Conservation (phyloP, 2,888 invertebrate species). For the Caenorhabditis panamensis region DNA sequence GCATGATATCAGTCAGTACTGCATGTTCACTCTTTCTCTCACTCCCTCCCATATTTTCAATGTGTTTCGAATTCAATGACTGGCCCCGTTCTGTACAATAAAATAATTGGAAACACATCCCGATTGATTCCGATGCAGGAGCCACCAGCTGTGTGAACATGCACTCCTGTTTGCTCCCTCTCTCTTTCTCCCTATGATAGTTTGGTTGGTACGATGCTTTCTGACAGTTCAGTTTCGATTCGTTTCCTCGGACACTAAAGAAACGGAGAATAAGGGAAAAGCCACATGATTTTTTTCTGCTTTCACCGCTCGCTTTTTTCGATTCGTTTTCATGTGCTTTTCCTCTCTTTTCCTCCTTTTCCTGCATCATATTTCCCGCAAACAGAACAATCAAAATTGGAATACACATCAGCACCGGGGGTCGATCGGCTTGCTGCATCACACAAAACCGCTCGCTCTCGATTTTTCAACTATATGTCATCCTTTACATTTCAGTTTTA, state of each 20-base stretch:
- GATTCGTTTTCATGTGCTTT: slow-evolving; percentile 4
- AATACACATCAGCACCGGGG: neutral
- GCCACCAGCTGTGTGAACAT: slow-evolving; percentile 43
- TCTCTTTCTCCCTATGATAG: slow-evolving; percentile 14
- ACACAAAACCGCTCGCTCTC: neutral
- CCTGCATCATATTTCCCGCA: neutral
- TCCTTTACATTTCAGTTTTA: slow-evolving; percentile 8
- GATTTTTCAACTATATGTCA: neutral
- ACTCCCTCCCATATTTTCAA: neutral
- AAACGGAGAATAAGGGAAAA: neutral
- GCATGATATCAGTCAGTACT: neutral
- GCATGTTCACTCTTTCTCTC: too few relatives aligned
- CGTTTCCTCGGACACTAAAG: neutral
- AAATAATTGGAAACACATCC: slow-evolving; percentile 47
- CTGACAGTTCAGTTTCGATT: neutral
- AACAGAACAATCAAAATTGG: slow-evolving; percentile 30
- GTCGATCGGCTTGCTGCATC: neutral
- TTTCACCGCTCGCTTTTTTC: neutral
- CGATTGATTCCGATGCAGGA: neutral
- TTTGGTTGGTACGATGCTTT: slow-evolving; percentile 15
- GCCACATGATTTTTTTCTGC: neutral
- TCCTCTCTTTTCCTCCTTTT: neutral
- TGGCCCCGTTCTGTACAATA: slow-evolving; percentile 2
- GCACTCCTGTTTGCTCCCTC: slow-evolving; percentile 28
- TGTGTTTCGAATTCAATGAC: slow-evolving; percentile 5